Conservation (phyloP, 2,113 vertebrate species). For the Corythoichthys haematopterus region DNA sequence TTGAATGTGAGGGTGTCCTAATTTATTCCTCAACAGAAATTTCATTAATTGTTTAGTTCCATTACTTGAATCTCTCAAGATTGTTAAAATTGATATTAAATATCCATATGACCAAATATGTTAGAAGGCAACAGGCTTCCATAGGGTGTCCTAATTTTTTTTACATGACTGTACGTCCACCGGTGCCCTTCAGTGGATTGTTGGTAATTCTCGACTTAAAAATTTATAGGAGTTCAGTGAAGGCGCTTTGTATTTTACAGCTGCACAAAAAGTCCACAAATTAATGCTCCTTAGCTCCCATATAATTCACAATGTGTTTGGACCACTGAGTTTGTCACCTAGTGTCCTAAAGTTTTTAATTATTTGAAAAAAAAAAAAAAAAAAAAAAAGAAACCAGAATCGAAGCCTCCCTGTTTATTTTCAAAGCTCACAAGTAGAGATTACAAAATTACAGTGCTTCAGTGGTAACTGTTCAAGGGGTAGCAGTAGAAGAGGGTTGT, state of each 20-base stretch:
- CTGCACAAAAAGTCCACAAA: neutral
- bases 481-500: slow-evolving; percentile 47
- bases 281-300: neutral
- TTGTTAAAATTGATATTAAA: too few species aligned
- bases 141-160: too few species aligned
- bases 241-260: neutral
- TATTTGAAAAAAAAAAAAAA: neutral
- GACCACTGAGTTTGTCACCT: neutral
- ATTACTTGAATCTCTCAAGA: too few species aligned
- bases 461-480: slow-evolving; percentile 62
- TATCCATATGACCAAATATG: too few species aligned
- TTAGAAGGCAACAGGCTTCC: too few species aligned
- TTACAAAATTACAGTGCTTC: slow-evolving; percentile 77
- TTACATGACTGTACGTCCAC: too few species aligned
- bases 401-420: slow-evolving; percentile 71
- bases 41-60: too few species aligned
- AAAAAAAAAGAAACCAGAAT: slow-evolving; percentile 42
- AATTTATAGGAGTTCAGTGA: neutral
- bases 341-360: neutral
- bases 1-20: too few species aligned
- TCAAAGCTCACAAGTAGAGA: slow-evolving; percentile 72
- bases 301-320: neutral
- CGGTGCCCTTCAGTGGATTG: too few species aligned
- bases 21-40: too few species aligned
- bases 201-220: too few species aligned